Percentiles rank a stretch among this genome's conserved stretches.
phyloP scores from a whole-genome alignment of 2,888 invertebrate genomes.

The Zele albiditarsus region DNA sequence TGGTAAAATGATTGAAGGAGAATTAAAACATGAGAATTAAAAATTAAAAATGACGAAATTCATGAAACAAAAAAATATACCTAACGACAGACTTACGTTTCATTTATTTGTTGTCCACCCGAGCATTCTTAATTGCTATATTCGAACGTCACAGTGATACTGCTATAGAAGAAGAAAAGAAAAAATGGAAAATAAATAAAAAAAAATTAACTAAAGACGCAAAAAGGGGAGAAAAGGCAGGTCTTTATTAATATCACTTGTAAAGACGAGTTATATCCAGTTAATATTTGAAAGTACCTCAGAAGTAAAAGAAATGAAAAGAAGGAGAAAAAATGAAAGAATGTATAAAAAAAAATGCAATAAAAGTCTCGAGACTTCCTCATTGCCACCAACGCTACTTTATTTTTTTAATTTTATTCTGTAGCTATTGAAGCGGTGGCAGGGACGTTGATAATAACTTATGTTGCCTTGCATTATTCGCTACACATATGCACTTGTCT shows the following conservation, averaged over 20 bases:
- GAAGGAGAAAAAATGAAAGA: neutral
- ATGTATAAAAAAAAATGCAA: neutral
- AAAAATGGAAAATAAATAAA: slow-evolving; percentile 12
- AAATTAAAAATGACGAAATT: neutral
- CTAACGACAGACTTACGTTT: slow-evolving; percentile 20
- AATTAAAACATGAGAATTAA: neutral
- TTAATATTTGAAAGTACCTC: slow-evolving; percentile 20
- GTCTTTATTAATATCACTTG: slow-evolving; percentile 37
- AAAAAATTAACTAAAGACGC: slow-evolving; percentile 2
- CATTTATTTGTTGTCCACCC: slow-evolving; percentile 35
- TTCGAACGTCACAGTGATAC: slow-evolving; percentile 19
- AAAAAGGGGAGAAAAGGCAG: slow-evolving; percentile 6
- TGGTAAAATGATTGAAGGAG: slow-evolving; percentile 7
- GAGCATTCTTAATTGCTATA: slow-evolving; percentile 37
- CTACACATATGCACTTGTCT: neutral
- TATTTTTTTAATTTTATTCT: neutral
- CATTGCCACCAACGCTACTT: neutral
- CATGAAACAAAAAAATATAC: neutral
- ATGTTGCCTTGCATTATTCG: neutral
- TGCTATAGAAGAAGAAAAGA: neutral
- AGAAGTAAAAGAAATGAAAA: slow-evolving; percentile 12
- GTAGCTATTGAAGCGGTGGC: neutral
- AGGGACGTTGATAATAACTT: neutral
- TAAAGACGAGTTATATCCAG: slow-evolving; percentile 22
- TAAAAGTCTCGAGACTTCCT: neutral